phyloP scores from a whole-genome alignment of 2,888 invertebrate species.

The Lasioglossum leucozonium region DNA sequence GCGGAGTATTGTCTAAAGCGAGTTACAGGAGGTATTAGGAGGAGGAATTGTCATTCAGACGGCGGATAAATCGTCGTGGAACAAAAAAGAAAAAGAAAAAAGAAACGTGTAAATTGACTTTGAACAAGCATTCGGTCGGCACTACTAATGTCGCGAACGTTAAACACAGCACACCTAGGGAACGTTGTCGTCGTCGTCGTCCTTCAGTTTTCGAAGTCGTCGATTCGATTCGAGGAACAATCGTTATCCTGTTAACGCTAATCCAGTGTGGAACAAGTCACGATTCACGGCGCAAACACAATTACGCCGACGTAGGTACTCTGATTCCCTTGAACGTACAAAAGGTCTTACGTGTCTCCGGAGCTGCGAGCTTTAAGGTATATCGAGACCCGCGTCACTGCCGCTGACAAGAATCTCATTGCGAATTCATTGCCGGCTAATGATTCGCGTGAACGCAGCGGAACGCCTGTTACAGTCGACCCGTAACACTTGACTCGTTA shows the following conservation, averaged over 20 bases:
- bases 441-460: neutral
- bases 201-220: slow-evolving; percentile 18
- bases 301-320: slow-evolving; percentile 37
- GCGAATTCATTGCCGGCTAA: slow-evolving; percentile 6
- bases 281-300: slow-evolving; percentile 42
- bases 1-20: neutral
- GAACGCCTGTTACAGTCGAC: neutral
- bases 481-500: neutral
- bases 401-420: slow-evolving; percentile 16
- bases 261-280: slow-evolving; percentile 42
- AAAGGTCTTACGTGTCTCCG: slow-evolving; percentile 25
- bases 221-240: slow-evolving; percentile 54
- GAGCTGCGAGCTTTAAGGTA: slow-evolving; percentile 2
- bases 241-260: slow-evolving; percentile 53
- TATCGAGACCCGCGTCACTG: slow-evolving; percentile 19
- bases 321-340: slow-evolving; percentile 25
- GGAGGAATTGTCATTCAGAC: slow-evolving; percentile 27
- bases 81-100: neutral
- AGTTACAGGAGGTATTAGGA: slow-evolving; percentile 8
- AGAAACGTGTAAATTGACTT: neutral
- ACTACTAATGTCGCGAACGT: slow-evolving; percentile 39
- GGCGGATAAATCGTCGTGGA: neutral
- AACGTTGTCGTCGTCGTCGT: slow-evolving; percentile 7
- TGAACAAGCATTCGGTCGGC: slow-evolving; percentile 3
- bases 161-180: neutral